Evolutionary conservation across 2,888 invertebrate genomes (phyloP), one percentile per base, ranked within the genome.

Genomic region (Lasioglossum morio): DNA sequence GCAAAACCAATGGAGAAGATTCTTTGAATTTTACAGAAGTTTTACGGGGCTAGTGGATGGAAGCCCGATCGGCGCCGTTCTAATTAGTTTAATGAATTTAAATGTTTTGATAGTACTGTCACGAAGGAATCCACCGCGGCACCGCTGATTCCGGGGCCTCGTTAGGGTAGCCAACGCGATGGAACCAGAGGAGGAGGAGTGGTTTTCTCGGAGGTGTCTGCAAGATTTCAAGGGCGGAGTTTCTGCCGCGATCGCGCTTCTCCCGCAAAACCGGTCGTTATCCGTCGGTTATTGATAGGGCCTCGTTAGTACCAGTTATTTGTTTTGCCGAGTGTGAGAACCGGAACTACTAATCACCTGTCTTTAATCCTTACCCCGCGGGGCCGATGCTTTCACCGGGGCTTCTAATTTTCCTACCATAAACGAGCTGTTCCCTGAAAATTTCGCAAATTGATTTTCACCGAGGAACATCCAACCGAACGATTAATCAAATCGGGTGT

Each of bases 211-310:
- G 87, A 86, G 88, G 87, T 88, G 88, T 86, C 89, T 88, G 87
- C 89, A 89, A 87, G 91, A 91, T 91, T 86, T 91, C 90, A 92
- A 92, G 90, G 94, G 94, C 94, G 94, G 94, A 92, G 93, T 92
- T 92, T 78, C 82, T 86, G 76, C 89, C 91, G 91, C 90, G 91
- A 93, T 94, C 91, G 91, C 84, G 53, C 84, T 88, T 87, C 88
- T 86, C 76, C 78, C 84, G 90, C 88, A 89, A 93, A 93, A 92
- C 94, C 92, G 91, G 92, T 94, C 92, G 93, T 94, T 94, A 94
- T 92, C 93, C 91, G 81, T 57, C 85, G 88, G 93, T 94, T 94
- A 94, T 94, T 94, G 94, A 94, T 94, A 93, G 93, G 91, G 89
- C 91, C 93, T 93, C 93, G 93, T 94, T 93, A 94, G 91, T 89